Base-by-base conservation (phyloP, 2,113 vertebrate species). In the Callaeas wilsoni region DNA sequence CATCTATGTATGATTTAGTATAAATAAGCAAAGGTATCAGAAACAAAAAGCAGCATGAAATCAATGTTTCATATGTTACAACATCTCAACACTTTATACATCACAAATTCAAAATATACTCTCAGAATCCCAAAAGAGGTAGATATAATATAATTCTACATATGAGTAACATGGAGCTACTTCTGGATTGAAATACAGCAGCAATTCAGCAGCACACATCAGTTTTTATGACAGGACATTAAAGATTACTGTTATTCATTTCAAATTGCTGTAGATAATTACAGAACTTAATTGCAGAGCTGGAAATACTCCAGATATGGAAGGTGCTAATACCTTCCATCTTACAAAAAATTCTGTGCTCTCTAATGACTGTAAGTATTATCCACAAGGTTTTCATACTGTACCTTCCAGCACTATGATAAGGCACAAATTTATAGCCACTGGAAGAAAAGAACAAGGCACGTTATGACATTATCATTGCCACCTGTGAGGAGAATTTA, bases 241-340 rank as follows among this genome's bases (percentile, higher is more conserved):
- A 89, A 87, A 95, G 87, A 91, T 81, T 70, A 92, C 85, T 79
- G 74, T 94, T 96, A 94, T 56, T 91, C 81, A 93, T 89, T 93
- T 95, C 75, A 93, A 94, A 96, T 93, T 88, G 75, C 75, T 88
- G 75, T 62, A 90, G 78, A 85, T 89, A 97, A 94, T 94, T 94
- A 92, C 52, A 81, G 68, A 92, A 89, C 73, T 95, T 93, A 93
- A 96, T 94, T 91, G 85, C 55, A 90, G 55, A 95, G 75, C 59
- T 91, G 93, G 90, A 96, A 93, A 77, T 62, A 76, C n/a, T 96
- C 95, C 94, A 96, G 78, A 73, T 67, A 86, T 67, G 57, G 82
- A 90, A 91, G 88, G 85, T 85, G 70, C 16, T 93, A 84, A 82
- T 82, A 96, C 41, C 46, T 77, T 91, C 76, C 81, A 79, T 82